Percentiles rank a stretch among this genome's conserved stretches.
phyloP scores from a whole-genome alignment of 2,888 invertebrate genomes.

The Eupithecia pulchellata region DNA sequence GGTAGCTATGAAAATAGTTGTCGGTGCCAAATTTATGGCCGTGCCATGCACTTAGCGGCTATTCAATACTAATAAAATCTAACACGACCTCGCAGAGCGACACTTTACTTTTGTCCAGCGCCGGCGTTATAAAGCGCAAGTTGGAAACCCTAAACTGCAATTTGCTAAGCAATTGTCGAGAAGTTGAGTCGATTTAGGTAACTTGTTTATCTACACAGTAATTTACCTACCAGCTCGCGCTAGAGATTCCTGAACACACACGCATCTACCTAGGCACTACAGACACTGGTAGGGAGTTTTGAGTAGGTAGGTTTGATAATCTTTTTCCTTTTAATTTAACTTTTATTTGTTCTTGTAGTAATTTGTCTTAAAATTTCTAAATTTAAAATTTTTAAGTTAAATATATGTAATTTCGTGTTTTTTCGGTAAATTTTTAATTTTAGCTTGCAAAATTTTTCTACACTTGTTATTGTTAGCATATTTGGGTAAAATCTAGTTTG shows the following conservation, averaged over 20 bases:
- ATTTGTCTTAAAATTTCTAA: too few species aligned
- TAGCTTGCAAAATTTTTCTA: too few species aligned
- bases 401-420: too few species aligned
- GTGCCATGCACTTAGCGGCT: background rate
- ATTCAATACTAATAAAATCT: background rate
- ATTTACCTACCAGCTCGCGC: background rate
- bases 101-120: background rate
- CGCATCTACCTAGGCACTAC: too few species aligned
- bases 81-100: background rate
- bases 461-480: too few species aligned
- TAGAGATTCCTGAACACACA: background rate
- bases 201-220: background rate
- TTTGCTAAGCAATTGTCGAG: slow-evolving; percentile 5
- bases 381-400: too few species aligned
- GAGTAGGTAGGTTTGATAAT: too few species aligned
- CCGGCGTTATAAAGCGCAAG: background rate
- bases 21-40: background rate
- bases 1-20: background rate
- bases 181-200: background rate
- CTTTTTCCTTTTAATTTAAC: too few species aligned
- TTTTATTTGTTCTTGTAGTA: too few species aligned
- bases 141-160: background rate
- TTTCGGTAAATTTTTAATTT: too few species aligned
- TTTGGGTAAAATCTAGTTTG: too few species aligned
- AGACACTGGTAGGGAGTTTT: too few species aligned